phyloP scores from a whole-genome alignment of 2,888 invertebrate species.

The Griposia aprilina region DNA sequence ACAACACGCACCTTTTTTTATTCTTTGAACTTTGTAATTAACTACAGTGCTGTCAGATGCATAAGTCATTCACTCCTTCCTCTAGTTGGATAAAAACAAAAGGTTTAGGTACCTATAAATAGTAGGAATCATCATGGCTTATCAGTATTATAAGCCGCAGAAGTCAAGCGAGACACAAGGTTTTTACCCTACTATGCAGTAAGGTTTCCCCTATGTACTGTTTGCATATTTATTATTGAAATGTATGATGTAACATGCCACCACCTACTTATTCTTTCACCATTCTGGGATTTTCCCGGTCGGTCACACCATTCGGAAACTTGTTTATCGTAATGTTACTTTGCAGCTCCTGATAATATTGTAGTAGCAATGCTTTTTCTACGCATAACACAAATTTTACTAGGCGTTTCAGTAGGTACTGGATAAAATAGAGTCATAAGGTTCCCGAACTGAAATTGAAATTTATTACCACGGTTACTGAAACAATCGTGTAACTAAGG shows the following conservation, averaged over 20 bases:
- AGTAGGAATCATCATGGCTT: neutral
- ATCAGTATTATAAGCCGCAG: neutral
- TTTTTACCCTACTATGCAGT: no score
- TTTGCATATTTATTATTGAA: neutral
- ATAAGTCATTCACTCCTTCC: neutral
- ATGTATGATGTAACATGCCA: neutral
- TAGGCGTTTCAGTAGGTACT: slow-evolving; percentile 4
- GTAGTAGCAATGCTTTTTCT: slow-evolving; percentile 18
- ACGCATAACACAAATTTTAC: neutral
- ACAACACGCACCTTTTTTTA: neutral
- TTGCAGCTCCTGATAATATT: slow-evolving; percentile 26
- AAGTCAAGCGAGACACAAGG: neutral
- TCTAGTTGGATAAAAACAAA: neutral
- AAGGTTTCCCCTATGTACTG: neutral
- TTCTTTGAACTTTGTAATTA: neutral
- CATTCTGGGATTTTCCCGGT: neutral
- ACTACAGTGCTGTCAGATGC: neutral
- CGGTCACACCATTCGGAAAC: neutral
- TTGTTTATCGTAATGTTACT: no score
- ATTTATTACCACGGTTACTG: neutral
- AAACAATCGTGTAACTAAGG: neutral
- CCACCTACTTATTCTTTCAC: neutral
- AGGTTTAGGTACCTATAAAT: neutral
- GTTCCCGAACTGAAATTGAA: neutral
- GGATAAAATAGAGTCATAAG: no score